Evolutionary conservation across 2,888 invertebrate genomes (phyloP), one percentile per base, ranked within the genome.

Genomic region (Tuberolachnus salignus): DNA sequence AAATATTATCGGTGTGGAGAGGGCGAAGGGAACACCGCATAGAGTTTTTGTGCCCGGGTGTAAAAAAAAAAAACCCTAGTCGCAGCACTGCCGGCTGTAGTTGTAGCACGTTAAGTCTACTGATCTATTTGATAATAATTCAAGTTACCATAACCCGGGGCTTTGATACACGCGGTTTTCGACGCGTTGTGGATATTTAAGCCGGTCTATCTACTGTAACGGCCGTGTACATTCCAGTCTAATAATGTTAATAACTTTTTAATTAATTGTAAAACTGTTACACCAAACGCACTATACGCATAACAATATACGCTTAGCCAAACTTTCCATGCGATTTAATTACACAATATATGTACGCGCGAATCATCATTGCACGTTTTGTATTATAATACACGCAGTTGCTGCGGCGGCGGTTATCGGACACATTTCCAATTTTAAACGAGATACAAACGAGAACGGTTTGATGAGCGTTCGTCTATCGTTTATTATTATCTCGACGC

Each of bases 211-310:
- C 26, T 59, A 59, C 59, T 23, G 26, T 23, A 59, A 23, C 26
- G 14, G 3, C 34, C 34, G 34, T 34, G 34, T 34, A n/a, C n/a
- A 59, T 59, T 59, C 59, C 14, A 34, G 59, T 55, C 19, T 55
- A 4, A 59, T 59, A 23, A 59, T 26, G 59, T 59, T 59, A 26
- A 59, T 59, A 26, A 26, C 23, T 26, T 26, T 59, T 59, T 59
- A 59, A 59, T 59, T 59, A 59, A 59, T 59, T 59, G 59, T 59
- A 26, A 59, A 16, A 26, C 59, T 59, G 57, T 59, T 59, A 59
- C 59, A 6, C 34, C 26, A 59, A 59, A 59, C 19, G n/a, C 16
- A 59, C 23, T 23, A 21, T 16, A 59, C 57, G 9, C 57, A 26
- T 59, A n/a, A n/a, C n/a, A n/a, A n/a, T 26, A 23, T 26, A 10